Evolutionary conservation across 2,888 invertebrate species (phyloP).

Genomic region (Drosophila atripex): DNA sequence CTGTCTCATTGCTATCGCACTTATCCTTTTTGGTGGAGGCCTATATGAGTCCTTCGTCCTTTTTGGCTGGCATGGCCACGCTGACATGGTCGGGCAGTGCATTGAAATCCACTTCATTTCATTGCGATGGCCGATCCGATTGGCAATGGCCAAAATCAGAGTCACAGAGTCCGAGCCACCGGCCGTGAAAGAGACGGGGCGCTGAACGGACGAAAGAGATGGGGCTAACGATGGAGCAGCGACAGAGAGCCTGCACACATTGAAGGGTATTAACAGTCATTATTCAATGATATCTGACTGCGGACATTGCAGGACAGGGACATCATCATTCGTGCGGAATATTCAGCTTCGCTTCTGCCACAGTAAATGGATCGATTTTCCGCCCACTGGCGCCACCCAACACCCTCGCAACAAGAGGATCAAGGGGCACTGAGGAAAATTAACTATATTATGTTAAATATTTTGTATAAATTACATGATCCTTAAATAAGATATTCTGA

Average conservation of each 20-base stretch:
- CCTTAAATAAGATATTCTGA: too few species aligned
- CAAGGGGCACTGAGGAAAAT: conserved; percentile 30
- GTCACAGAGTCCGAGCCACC: conserved; percentile 22
- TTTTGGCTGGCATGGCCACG: conserved; percentile 26
- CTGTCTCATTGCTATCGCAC: conserved; percentile 14
- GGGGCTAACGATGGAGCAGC: conserved; percentile 1
- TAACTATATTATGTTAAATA: too few species aligned
- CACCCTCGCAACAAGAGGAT: conserved; percentile 31
- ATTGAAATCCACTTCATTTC: conserved; percentile 79
- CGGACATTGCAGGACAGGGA: conserved; percentile 76
- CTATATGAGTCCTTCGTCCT: conserved; percentile 17
- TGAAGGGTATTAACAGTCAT: conserved; percentile 83
- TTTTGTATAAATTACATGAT: too few species aligned
- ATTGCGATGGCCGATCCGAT: conserved; percentile 47
- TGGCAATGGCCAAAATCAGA: conserved; percentile 40
- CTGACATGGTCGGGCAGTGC: conserved; percentile 60
- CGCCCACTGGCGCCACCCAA: conserved; percentile 15
- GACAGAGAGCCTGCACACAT: conserved; percentile 58
- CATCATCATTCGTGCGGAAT: conserved; percentile 76
- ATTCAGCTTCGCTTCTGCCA: conserved; percentile 44
- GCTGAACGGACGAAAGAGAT: conserved; percentile 18
- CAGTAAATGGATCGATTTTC: conserved; percentile 71
- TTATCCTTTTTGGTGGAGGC: conserved; percentile 8
- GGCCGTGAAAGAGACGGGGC: conserved; percentile 6
- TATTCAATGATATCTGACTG: conserved; percentile 82